These are phyloP conservation scores for Varanus salvator DNA, from an alignment of 2,113 vertebrate species.

Conservation along the genomic window DNA sequence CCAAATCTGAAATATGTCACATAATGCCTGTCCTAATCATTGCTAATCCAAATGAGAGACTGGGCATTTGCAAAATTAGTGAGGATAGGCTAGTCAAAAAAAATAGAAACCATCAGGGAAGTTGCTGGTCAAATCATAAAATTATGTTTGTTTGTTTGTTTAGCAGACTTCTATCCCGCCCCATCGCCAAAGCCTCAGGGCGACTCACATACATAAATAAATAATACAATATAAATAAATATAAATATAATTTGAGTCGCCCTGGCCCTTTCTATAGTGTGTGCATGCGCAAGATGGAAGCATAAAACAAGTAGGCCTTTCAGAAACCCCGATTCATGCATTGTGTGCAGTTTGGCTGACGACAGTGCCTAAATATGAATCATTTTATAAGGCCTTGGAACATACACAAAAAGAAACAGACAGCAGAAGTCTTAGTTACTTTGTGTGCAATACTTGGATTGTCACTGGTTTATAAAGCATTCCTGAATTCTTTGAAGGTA, in stretches of 20 bases:
- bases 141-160: too few relatives aligned
- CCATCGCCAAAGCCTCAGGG: too few relatives aligned
- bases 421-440: not conserved
- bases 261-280: too few relatives aligned
- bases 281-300: slow-evolving; percentile 14
- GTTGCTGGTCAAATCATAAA: not conserved
- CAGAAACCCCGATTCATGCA: slow-evolving; percentile 41
- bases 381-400: not conserved
- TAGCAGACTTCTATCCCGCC: too few relatives aligned
- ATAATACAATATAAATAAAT: too few relatives aligned
- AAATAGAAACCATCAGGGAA: not conserved
- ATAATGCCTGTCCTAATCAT: not conserved
- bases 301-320: slow-evolving; percentile 16
- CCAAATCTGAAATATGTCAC: not conserved
- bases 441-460: not conserved
- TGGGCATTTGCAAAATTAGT: not conserved
- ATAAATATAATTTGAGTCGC: too few relatives aligned
- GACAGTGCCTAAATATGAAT: not conserved
- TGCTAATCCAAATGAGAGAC: not conserved
- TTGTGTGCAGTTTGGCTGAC: slow-evolving; percentile 19
- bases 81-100: not conserved
- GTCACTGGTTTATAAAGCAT: not conserved
- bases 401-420: not conserved
- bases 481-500: not conserved
- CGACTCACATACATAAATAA: too few relatives aligned